Evolutionary conservation across 2,797 vertebrate species (phyloP), one percentile per base, ranked within the genome.

Genomic region (Sebastes reedi): DNA sequence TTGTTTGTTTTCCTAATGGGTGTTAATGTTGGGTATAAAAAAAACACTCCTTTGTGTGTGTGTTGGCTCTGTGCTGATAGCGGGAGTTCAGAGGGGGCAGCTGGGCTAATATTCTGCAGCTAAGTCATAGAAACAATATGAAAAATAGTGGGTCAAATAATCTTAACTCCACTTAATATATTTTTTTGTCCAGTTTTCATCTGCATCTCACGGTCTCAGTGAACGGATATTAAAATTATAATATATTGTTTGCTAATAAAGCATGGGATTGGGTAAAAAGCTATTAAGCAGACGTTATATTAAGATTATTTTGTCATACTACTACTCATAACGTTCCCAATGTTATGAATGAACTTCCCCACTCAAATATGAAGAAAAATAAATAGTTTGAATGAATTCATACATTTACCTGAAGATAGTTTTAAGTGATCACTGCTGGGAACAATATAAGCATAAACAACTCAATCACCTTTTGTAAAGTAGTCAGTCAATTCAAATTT

Each of bases 1-100:
- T 39, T 86, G 81, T 85, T 92, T 89, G 89, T 91, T 91, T 92
- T 89, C 55, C 67, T 91, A 85, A 91, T 85, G 66, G 81, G 79
- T 46, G 61, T 76, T 73, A 84, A 79, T 73, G 75, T 67, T 70
- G 52, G 36, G 27, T 22, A 65, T 56, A 65, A 79, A 72, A 76
- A 90, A 81, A 79, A n/a, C 60, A 34, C 16, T 60, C 4, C 39
- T 79, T 79, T 81, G 75, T 85, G 27, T 77, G 66, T 52, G 1
- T 68, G 64, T 39, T 79, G 68, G 69, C 76, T 25, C 14, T 8
- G 6, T 61, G 16, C 46, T 52, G 60, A 65, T 32, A 12, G 60
- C 5, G 12, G 22, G 24, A 67, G 27, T 61, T 70, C 3, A 22
- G 36, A 20, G 4, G 20, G 20, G 22, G 34, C 34, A 52, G 67